Percentiles rank a stretch among this genome's conserved stretches.
Conservation (phyloP, 1,140 invertebrate genomes). For the Amyelois transitella region DNA sequence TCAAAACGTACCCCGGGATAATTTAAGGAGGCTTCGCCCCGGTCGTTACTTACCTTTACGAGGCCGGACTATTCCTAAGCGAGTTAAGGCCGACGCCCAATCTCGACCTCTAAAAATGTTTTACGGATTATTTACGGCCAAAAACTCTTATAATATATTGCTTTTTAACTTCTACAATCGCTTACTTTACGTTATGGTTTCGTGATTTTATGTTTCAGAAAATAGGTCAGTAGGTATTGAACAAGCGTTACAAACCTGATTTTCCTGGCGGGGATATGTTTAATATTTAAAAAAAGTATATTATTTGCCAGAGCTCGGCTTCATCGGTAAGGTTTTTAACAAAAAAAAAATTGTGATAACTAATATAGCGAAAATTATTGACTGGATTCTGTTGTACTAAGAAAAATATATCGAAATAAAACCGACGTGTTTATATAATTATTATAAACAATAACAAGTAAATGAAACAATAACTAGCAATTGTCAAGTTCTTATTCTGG, state of each 20-base stretch:
- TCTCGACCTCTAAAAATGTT: constrained; percentile 33
- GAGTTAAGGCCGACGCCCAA: constrained; percentile 50
- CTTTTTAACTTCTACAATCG: background rate
- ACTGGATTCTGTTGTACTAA: no score
- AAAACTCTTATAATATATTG: background rate
- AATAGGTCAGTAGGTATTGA: background rate
- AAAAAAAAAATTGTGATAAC: no score
- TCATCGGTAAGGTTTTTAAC: no score
- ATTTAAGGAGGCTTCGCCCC: constrained; percentile 21
- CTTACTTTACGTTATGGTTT: background rate
- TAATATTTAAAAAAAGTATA: no score
- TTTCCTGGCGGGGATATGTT: no score
- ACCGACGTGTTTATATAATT: no score
- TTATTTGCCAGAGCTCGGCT: no score
- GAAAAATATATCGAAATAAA: no score
- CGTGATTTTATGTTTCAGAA: background rate
- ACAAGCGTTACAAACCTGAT: no score
- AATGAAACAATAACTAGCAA: no score
- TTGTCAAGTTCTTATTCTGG: background rate
- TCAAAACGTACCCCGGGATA: constrained; percentile 23
- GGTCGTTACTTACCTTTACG: constrained; percentile 52
- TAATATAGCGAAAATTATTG: no score
- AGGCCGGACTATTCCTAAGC: constrained; percentile 52
- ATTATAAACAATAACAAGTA: no score
- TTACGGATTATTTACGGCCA: constrained; percentile 46